phyloP scores from a whole-genome alignment of 1,140 invertebrate genomes.

The Octopus bimaculoides region DNA sequence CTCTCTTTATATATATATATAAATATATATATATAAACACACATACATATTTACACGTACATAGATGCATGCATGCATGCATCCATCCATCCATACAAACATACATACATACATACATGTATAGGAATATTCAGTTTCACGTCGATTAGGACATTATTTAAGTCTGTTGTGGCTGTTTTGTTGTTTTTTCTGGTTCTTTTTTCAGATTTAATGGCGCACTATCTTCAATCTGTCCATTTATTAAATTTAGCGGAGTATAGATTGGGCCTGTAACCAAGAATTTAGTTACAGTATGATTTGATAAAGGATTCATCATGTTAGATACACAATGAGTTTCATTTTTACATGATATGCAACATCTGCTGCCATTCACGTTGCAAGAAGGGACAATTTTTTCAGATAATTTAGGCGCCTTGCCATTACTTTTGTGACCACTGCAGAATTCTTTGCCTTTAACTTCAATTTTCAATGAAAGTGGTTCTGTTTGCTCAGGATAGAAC shows the following conservation, averaged over 20 bases:
- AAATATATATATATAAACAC: too few species aligned
- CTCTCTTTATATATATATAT: too few species aligned
- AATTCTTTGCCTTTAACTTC: background rate
- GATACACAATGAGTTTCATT: background rate
- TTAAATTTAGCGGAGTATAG: background rate
- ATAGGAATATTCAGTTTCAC: too few species aligned
- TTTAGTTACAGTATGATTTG: background rate
- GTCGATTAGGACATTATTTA: too few species aligned
- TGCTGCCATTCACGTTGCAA: background rate
- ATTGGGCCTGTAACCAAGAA: background rate
- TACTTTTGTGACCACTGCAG: background rate
- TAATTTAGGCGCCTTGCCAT: background rate
- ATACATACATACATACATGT: too few species aligned
- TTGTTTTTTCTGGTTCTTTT: constrained; percentile 8
- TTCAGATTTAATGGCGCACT: background rate
- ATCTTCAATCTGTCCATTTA: background rate
- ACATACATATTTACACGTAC: too few species aligned
- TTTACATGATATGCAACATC: background rate
- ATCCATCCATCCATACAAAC: too few species aligned
- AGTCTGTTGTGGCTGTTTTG: too few species aligned
- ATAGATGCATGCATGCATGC: too few species aligned
- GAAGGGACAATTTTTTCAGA: background rate
- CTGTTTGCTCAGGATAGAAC: background rate
- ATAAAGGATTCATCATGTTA: background rate
- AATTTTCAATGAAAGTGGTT: background rate